Base-by-base conservation (phyloP, 2,888 invertebrate species). In the Mactromeris polynyma region DNA sequence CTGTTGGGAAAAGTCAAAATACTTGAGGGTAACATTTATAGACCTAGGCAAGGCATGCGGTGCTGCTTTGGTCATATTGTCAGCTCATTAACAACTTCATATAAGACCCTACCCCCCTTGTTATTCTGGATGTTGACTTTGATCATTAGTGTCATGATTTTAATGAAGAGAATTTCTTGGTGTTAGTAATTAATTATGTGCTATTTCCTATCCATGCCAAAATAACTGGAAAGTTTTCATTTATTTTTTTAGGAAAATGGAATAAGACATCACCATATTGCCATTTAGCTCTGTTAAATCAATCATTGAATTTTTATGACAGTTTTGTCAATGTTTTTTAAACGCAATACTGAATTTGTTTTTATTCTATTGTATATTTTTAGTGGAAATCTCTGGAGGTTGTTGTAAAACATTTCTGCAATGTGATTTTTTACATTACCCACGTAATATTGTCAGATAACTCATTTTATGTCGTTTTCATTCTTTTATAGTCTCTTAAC, bases 141-240 rank as follows among this genome's bases (percentile, higher is more conserved):
- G 42, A 1, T 46, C 46, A 46, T 46, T 46, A 46, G 46, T 46
- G 11, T 46, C 17, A 46, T 46, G 46, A 17, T 46, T 46, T 17
- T 17, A 46, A 17, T 46, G 17, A 46, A 17, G 46, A 46, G 46
- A 2, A 46, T 46, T 46, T 17, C 11, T 46, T 46, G 46, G 17
- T 46, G 46, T 14, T 46, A 17, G 26, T 64, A 64, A 64, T 26
- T 64, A 26, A 64, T n/a, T 64, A 64, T 64, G 58, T 64, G 58
- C 58, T 64, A 64, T 64, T 64, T 64, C 58, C 58, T 26, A 64
- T 64, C 58, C 58, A 64, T 64, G 58, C 58, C 58, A 64, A 64
- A 64, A n/a, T 64, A n/a, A 26, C 26, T 14, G 11, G 26, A 64
- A n/a, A 64, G 26, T 11, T 64, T 26, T 64, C 26, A 9, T n/a